phyloP scores from a whole-genome alignment of 2,113 vertebrate species.

The Sterna hirundo region DNA sequence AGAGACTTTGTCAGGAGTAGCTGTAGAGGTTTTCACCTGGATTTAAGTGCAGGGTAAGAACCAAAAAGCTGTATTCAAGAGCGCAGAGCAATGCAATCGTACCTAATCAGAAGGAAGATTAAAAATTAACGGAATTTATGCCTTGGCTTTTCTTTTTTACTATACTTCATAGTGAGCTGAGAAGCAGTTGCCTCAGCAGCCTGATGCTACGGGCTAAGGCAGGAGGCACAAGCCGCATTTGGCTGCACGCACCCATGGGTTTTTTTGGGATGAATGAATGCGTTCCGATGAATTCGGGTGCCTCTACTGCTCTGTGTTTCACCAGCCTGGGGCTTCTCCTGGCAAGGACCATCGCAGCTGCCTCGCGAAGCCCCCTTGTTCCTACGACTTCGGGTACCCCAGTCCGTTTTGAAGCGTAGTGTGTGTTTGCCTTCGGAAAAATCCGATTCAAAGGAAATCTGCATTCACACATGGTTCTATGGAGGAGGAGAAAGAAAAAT shows the following conservation, averaged over 20 bases:
- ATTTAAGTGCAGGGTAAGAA: neutral
- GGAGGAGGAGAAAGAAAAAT: neutral
- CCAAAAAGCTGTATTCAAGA: neutral
- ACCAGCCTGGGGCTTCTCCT: neutral
- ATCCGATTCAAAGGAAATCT: neutral
- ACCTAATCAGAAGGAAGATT: neutral
- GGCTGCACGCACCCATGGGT: rapidly evolving
- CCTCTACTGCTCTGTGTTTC: neutral
- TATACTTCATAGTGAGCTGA: neutral
- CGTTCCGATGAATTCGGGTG: neutral
- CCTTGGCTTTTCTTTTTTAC: neutral
- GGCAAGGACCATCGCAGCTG: neutral
- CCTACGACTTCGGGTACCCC: neutral
- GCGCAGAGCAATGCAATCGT: neutral
- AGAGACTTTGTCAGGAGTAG: neutral
- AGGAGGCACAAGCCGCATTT: neutral
- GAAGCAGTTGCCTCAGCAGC: neutral
- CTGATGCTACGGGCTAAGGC: neutral
- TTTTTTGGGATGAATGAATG: neutral
- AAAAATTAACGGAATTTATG: neutral
- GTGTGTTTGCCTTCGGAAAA: neutral
- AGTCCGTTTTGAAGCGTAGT: rapidly evolving
- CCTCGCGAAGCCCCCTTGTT: neutral
- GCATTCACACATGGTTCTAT: rapidly evolving
- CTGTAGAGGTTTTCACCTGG: neutral